phyloP scores from a whole-genome alignment of 64 coral and sea anemone species.

The Astreopora myriophthalma region DNA sequence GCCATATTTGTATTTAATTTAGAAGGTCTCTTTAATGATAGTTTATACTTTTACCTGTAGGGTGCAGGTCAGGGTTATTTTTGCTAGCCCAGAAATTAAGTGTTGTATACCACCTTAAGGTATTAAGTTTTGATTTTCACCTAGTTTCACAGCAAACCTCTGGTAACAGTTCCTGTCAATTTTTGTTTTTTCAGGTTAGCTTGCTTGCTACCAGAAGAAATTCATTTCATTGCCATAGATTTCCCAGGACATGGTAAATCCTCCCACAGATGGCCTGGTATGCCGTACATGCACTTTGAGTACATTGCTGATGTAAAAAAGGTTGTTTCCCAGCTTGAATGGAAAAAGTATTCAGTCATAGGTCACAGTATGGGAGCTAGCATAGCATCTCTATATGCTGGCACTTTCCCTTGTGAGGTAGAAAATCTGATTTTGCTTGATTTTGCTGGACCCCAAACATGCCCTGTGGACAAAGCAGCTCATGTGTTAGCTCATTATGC shows the following conservation, averaged over 20 bases:
- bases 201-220: conserved; percentile 69
- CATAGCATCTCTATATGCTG: conserved; percentile 65
- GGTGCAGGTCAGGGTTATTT: too few relatives aligned
- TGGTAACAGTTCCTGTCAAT: not conserved
- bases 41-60: too few relatives aligned
- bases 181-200: conserved; percentile 17
- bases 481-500: not conserved
- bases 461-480: not conserved
- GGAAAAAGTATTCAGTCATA: conserved; percentile 78
- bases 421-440: conserved; percentile 72
- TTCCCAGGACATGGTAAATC: conserved; percentile 88
- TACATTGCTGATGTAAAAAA: conserved; percentile 86
- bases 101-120: too few relatives aligned
- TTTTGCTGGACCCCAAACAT: not conserved
- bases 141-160: not conserved
- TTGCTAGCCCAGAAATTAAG: too few relatives aligned
- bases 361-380: conserved; percentile 76
- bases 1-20: too few relatives aligned
- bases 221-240: conserved; percentile 80
- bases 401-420: conserved; percentile 76
- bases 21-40: too few relatives aligned
- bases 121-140: too few relatives aligned
- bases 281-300: conserved; percentile 59
- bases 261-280: conserved; percentile 69
- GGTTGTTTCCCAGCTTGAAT: conserved; percentile 72